phyloP scores from a whole-genome alignment of 2,113 vertebrate genomes.

The Catharus bicknelli region DNA sequence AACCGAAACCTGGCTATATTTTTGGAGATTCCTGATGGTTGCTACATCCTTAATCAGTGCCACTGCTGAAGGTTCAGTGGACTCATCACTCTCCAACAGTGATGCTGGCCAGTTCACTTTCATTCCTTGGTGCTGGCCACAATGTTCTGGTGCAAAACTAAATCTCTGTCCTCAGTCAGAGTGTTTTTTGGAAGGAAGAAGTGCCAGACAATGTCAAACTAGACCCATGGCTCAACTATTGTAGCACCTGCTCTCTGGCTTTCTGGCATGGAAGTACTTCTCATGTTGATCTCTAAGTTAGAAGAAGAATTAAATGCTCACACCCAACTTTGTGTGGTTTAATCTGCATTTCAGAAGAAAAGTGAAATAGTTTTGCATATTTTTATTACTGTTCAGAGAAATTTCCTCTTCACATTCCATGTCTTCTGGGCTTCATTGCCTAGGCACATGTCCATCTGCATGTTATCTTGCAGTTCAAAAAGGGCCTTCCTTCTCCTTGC shows the following conservation, averaged over 20 bases:
- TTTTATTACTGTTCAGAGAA: not conserved
- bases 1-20: not conserved
- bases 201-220: not conserved
- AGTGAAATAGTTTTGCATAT: not conserved
- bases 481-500: not conserved
- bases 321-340: not conserved
- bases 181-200: not conserved
- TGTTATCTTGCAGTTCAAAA: not conserved
- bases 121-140: not conserved
- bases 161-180: not conserved
- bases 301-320: not conserved
- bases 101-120: not conserved
- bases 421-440: not conserved
- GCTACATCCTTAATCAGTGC: not conserved
- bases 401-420: not conserved
- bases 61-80: not conserved
- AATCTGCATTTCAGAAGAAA: conserved; percentile 1
- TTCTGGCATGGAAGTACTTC: not conserved
- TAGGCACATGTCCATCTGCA: not conserved
- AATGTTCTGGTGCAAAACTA: not conserved
- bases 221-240: not conserved
- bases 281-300: not conserved
- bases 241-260: not conserved
- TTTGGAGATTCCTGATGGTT: not conserved
- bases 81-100: not conserved